Conservation (phyloP, 1,140 invertebrate species). For the Oedothorax gibbosus region DNA sequence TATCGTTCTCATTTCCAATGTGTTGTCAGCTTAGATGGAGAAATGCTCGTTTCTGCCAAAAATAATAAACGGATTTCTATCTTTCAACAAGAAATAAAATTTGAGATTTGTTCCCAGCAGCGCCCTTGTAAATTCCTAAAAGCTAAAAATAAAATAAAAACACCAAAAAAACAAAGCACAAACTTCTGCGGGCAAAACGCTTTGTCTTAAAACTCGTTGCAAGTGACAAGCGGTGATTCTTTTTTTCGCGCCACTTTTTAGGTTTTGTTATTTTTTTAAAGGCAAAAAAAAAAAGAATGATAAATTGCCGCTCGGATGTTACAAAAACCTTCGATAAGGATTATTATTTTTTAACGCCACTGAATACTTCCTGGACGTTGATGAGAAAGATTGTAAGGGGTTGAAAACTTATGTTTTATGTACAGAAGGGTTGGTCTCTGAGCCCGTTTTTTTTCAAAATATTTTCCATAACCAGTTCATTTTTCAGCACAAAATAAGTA, state of each 20-base stretch:
- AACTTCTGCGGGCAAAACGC: slow-evolving; percentile 38
- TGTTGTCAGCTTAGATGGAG: too few relatives aligned
- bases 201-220: slow-evolving; percentile 49
- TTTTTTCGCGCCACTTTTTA: background rate
- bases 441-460: too few relatives aligned
- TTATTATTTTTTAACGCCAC: slow-evolving; percentile 45
- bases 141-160: slow-evolving; percentile 11
- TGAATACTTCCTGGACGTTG: slow-evolving; percentile 39
- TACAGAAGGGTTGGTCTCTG: too few relatives aligned
- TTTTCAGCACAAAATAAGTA: too few relatives aligned
- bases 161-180: slow-evolving; percentile 14
- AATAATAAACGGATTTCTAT: slow-evolving; percentile 9
- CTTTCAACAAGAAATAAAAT: slow-evolving; percentile 23
- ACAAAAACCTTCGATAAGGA: slow-evolving; percentile 43
- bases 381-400: slow-evolving; percentile 17
- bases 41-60: slow-evolving; percentile 4
- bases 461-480: too few relatives aligned
- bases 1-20: background rate
- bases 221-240: slow-evolving; percentile 42
- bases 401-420: too few relatives aligned
- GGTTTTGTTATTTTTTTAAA: slow-evolving; percentile 7
- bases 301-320: slow-evolving; percentile 36
- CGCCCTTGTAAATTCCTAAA: slow-evolving; percentile 48
- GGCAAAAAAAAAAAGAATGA: slow-evolving; percentile 4
- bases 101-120: slow-evolving; percentile 31